Evolutionary conservation across 2,797 vertebrate genomes (phyloP).

Genomic region (Sitta carolinensis): DNA sequence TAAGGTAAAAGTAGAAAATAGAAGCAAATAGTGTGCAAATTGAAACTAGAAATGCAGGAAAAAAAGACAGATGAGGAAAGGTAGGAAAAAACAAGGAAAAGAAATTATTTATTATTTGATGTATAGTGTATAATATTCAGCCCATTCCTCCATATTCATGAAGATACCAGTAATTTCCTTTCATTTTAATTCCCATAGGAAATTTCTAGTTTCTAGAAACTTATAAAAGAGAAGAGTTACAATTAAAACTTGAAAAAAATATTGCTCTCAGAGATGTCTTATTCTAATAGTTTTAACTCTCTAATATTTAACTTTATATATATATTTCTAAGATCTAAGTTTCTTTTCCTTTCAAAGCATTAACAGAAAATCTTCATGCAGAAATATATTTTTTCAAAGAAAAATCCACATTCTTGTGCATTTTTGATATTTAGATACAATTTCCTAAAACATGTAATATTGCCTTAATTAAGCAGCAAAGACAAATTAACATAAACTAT

Average conservation of each 20-base stretch:
- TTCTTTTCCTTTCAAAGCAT: background rate
- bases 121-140: background rate
- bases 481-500: background rate
- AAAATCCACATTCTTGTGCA: background rate
- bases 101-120: background rate
- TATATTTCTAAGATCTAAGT: background rate
- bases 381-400: background rate
- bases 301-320: background rate
- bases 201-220: background rate
- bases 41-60: background rate
- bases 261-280: background rate
- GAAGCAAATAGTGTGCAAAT: background rate
- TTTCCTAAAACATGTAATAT: background rate
- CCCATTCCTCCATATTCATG: background rate
- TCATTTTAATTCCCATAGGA: background rate
- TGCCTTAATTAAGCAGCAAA: background rate
- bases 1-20: background rate
- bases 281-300: background rate
- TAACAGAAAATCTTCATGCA: background rate
- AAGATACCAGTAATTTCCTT: background rate
- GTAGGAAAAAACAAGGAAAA: background rate
- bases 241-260: background rate
- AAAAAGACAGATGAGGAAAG: background rate
- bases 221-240: background rate
- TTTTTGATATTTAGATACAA: background rate